Base-by-base conservation (phyloP, 1,140 invertebrate species). In the Trichonephila clavata region DNA sequence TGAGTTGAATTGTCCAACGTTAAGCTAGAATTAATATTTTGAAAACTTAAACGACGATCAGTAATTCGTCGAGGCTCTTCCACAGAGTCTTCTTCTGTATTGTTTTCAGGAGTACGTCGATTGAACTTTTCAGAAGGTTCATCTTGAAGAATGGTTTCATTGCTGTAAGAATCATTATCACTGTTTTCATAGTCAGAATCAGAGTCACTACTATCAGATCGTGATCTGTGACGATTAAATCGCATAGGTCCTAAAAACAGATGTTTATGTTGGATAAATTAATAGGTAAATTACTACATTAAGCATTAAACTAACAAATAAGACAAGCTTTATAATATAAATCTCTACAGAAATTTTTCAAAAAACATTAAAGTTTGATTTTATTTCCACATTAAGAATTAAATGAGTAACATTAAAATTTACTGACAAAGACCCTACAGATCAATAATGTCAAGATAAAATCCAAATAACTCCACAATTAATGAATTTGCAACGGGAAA, bases 131-230 rank as follows among this genome's bases (percentile, higher is more conserved):
- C 68, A 27, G 90, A 68, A 32, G 32, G 65, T 57, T 93, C 92
- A 81, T 93, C 92, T 87, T 93, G 92, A 8, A 93, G 59, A 50
- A 93, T 32, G 14, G 92, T 93, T 39, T 87, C 92, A 87, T 93
- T 93, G 32, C 92, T 93, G 20, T 81, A 77, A 80, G 92, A 93
- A 18, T 93, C 92, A 65, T 84, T 63, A 1, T 86, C 83, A 86
- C 83, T 86, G 20, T 43, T 57, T 16, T 92, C 83, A 60, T 60
- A 50, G 4, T 80, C 32, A 24, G 39, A 43, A 4, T 68, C 43
- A 39, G 32, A 39, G 20, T 87, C 86, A 81, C 86, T 88, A 27
- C 86, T 88, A 0, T 88, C 92, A 43, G 84, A 88, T 14, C 27
- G 68, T 27, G 92, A 93, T 39, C 43, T 86, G 77, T 88, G 92